phyloP scores from a whole-genome alignment of 2,888 invertebrate species.

The Xestia rhomboidea region DNA sequence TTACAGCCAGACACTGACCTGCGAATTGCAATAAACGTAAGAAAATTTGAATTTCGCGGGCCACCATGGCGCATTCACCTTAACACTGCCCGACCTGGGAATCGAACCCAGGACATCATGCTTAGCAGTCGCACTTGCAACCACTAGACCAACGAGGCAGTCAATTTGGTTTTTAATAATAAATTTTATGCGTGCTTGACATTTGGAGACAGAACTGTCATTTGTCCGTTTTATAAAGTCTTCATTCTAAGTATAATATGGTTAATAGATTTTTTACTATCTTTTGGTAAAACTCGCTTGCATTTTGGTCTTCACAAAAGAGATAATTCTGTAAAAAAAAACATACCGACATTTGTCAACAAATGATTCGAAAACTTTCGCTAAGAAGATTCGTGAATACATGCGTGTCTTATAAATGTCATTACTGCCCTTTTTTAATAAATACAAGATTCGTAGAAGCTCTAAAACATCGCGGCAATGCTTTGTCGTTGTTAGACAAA shows the following conservation, averaged over 20 bases:
- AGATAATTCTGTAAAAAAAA: background rate
- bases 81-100: too few species aligned
- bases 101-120: too few species aligned
- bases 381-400: background rate
- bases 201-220: background rate
- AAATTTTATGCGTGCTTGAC: background rate
- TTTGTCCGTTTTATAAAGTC: too few species aligned
- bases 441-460: background rate
- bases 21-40: too few species aligned
- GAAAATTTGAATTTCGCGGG: too few species aligned
- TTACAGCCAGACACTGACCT: too few species aligned
- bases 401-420: background rate
- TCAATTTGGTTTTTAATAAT: too few species aligned
- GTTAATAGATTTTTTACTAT: background rate
- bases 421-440: background rate
- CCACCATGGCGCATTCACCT: too few species aligned
- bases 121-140: too few species aligned
- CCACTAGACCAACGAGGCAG: too few species aligned
- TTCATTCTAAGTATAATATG: too few species aligned
- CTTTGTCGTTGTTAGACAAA: background rate
- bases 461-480: conserved; percentile 7
- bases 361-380: background rate
- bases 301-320: background rate
- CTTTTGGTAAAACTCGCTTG: background rate
- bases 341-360: background rate